Conservation (phyloP, 2,113 vertebrate species). For the Tachuris rubrigastra region DNA sequence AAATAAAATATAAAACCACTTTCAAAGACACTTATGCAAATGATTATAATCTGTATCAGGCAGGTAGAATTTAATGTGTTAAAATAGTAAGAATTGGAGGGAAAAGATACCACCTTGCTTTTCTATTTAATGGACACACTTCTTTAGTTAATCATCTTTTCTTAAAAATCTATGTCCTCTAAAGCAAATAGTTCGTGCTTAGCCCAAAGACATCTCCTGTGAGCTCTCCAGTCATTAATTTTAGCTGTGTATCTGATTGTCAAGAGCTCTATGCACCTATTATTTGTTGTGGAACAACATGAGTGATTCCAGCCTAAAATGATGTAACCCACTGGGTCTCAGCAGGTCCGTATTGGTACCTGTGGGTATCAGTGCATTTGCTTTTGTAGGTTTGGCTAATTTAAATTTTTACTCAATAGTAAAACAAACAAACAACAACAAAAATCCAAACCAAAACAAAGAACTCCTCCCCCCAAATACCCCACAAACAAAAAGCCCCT, state of each 20-base stretch:
- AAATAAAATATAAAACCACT: neutral
- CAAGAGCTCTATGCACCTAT: neutral
- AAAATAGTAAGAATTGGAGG: neutral
- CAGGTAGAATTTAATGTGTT: neutral
- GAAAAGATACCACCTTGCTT: neutral
- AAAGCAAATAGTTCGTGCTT: neutral
- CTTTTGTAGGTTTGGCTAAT: neutral
- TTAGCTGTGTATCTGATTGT: neutral
- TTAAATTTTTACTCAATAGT: neutral
- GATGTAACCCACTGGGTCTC: neutral
- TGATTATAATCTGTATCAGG: neutral
- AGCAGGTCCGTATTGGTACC: neutral
- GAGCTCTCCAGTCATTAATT: neutral
- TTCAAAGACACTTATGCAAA: neutral
- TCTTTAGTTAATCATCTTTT: rapidly evolving
- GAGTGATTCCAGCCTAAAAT: rapidly evolving
- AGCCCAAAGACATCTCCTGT: neutral
- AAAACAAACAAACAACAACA: neutral
- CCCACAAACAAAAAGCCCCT: neutral
- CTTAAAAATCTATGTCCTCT: neutral
- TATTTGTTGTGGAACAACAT: neutral
- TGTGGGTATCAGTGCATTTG: neutral
- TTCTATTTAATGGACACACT: neutral
- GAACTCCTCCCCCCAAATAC: neutral
- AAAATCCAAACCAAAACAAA: neutral